Percentiles rank a stretch among this genome's conserved stretches.
Conservation (phyloP, 2,113 vertebrate genomes). For the Ceratotherium simum region DNA sequence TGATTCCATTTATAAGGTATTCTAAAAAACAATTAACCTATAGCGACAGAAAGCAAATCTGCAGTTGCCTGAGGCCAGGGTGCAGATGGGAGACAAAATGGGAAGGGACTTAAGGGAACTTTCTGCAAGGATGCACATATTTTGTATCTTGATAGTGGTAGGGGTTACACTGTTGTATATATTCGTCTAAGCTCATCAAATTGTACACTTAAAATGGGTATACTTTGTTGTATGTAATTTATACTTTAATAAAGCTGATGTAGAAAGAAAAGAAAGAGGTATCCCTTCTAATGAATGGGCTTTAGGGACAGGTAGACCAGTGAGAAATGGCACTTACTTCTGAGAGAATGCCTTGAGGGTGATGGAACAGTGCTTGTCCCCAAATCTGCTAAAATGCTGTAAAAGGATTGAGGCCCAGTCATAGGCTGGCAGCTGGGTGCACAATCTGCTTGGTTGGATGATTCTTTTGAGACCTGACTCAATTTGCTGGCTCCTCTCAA, state of each 20-base stretch:
- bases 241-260: background rate
- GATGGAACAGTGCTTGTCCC: background rate
- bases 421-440: background rate
- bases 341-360: background rate
- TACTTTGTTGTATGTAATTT: background rate
- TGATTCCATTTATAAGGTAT: background rate
- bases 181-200: background rate
- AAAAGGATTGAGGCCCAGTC: background rate
- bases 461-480: background rate
- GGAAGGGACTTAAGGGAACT: background rate
- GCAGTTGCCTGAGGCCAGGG: background rate
- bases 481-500: background rate
- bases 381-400: background rate
- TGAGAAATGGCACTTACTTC: background rate
- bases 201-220: background rate
- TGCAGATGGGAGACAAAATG: background rate
- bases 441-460: background rate
- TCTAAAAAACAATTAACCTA: background rate
- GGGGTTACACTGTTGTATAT: background rate
- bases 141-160: background rate
- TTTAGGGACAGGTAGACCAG: background rate
- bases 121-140: background rate
- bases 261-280: background rate
- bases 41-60: background rate
- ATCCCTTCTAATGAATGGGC: background rate